Conservation (phyloP, 2,888 invertebrate species). For the Hylaea fasciaria region DNA sequence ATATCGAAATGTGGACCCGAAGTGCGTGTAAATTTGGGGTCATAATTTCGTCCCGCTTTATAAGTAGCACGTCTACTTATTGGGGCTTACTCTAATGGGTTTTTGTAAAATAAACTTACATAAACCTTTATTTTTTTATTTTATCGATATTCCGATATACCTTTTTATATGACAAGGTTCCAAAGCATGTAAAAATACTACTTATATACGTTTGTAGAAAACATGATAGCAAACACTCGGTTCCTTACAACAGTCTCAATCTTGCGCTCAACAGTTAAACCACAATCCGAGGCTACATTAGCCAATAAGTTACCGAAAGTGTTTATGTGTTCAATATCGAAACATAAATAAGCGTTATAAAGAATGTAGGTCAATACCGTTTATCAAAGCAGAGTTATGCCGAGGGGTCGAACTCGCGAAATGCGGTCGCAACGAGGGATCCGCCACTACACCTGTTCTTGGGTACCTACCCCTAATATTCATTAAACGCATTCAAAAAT, state of each 20-base stretch:
- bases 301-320: conserved; percentile 41
- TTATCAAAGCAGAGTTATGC: conserved; percentile 45
- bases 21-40: too few relatives aligned
- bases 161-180: too few relatives aligned
- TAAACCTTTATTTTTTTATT: too few relatives aligned
- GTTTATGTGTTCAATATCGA: conserved; percentile 46
- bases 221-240: neutral
- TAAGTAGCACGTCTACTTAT: too few relatives aligned
- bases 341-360: conserved; percentile 44
- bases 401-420: conserved; percentile 51
- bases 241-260: conserved; percentile 1
- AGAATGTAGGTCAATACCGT: conserved; percentile 47
- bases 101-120: too few relatives aligned
- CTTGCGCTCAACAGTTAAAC: conserved; percentile 8
- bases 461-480: conserved; percentile 53
- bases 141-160: too few relatives aligned
- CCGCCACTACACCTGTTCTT: conserved; percentile 57
- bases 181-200: too few relatives aligned
- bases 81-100: too few relatives aligned
- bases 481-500: conserved; percentile 29
- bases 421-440: conserved; percentile 55
- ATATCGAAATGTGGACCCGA: conserved; percentile 8
- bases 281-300: conserved; percentile 35
- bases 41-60: too few relatives aligned
- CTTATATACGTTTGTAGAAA: neutral